Evolutionary conservation across 2,888 invertebrate genomes (phyloP).

Genomic region (Drosophila kuntzei): DNA sequence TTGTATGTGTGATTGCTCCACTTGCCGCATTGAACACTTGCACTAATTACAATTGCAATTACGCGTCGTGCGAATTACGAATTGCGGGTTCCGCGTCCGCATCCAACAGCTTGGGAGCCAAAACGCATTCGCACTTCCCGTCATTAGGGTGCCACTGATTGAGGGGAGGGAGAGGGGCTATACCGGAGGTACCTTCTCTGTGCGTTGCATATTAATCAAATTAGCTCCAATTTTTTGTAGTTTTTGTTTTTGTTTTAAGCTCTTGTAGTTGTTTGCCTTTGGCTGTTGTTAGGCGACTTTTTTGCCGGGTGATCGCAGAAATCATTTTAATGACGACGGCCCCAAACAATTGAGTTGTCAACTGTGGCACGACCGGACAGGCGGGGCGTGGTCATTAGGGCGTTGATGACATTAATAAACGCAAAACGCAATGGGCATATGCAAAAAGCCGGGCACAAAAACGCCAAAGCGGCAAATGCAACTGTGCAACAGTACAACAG

Average conservation of each 20-base stretch:
- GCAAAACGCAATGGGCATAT: slow-evolving; percentile 55
- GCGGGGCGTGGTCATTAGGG: slow-evolving; percentile 43
- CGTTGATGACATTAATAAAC: slow-evolving; percentile 78
- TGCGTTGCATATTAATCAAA: slow-evolving; percentile 81
- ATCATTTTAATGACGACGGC: slow-evolving; percentile 69
- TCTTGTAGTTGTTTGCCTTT: slow-evolving; percentile 41
- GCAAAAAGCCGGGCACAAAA: slow-evolving; percentile 44
- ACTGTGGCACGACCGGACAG: slow-evolving; percentile 37
- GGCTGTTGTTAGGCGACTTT: slow-evolving; percentile 60
- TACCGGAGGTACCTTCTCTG: slow-evolving; percentile 21
- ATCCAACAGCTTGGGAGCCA: slow-evolving; percentile 65
- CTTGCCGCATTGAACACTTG: slow-evolving; percentile 51
- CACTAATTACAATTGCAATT: slow-evolving; percentile 79
- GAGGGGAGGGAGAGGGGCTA: background rate
- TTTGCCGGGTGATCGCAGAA: slow-evolving; percentile 53
- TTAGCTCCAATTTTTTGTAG: slow-evolving; percentile 74
- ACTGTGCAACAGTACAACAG: slow-evolving; percentile 18
- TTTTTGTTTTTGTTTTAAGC: slow-evolving; percentile 38
- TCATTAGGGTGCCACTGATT: slow-evolving; percentile 71
- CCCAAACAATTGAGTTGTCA: slow-evolving; percentile 77
- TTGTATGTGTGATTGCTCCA: slow-evolving; percentile 13
- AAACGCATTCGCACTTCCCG: slow-evolving; percentile 79
- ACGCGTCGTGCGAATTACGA: slow-evolving; percentile 61
- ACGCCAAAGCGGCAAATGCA: slow-evolving; percentile 35
- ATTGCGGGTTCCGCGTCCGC: slow-evolving; percentile 27